Evolutionary conservation across 2,113 vertebrate genomes (phyloP).

Genomic region (Pelusios castaneus): DNA sequence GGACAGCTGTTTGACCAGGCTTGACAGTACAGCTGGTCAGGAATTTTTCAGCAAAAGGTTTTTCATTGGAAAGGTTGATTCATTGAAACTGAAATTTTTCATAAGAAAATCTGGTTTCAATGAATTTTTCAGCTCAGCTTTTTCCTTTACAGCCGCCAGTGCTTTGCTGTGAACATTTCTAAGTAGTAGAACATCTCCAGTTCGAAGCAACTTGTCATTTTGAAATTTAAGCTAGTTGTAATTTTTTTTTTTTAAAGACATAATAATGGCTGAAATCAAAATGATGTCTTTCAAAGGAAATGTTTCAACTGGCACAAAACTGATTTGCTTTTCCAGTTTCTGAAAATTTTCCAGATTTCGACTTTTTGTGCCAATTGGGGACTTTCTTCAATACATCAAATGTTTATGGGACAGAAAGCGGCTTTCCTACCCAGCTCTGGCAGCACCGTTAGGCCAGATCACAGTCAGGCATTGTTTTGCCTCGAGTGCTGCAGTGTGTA

Average conservation of each 20-base stretch:
- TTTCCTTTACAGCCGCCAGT: background rate
- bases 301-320: background rate
- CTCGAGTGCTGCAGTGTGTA: background rate
- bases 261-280: background rate
- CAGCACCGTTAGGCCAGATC: background rate
- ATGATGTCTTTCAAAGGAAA: constrained; percentile 10
- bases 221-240: background rate
- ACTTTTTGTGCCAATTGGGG: constrained; percentile 29
- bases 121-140: constrained; percentile 8
- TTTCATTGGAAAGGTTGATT: background rate
- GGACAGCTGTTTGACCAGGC: constrained; percentile 37
- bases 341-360: constrained; percentile 15
- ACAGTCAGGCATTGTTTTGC: background rate
- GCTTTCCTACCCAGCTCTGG: background rate
- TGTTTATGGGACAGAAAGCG: constrained; percentile 11
- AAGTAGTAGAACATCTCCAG: background rate
- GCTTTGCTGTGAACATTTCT: background rate
- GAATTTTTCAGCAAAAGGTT: background rate
- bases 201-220: background rate
- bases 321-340: constrained; percentile 38
- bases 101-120: background rate
- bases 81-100: background rate
- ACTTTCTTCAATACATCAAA: constrained; percentile 29
- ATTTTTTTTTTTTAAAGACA: background rate
- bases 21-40: background rate